phyloP scores from a whole-genome alignment of 1,140 invertebrate genomes.

The Brachionus manjavacas region DNA sequence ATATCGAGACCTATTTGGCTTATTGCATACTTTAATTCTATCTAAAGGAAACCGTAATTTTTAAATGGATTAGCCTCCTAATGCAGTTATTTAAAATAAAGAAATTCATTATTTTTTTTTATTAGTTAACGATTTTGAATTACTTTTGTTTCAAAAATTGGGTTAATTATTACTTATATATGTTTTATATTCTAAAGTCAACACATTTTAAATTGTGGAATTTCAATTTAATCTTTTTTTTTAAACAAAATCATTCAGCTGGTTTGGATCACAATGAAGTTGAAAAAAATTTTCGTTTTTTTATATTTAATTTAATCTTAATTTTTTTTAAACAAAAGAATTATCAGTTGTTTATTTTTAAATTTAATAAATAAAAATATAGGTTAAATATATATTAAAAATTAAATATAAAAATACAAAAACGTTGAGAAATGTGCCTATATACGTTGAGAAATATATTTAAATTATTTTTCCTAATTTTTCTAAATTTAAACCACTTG shows the following conservation, averaged over 20 bases:
- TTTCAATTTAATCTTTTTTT: background rate
- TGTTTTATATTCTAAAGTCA: background rate
- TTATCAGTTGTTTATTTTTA: no score
- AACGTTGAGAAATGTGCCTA: no score
- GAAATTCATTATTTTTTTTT: background rate
- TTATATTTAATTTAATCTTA: no score
- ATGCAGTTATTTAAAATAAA: background rate
- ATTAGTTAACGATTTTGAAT: background rate
- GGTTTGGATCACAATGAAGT: background rate
- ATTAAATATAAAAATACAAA: no score
- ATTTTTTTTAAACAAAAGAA: no score
- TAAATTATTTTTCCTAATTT: no score
- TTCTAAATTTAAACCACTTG: no score
- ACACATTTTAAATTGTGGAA: background rate
- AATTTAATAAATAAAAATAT: no score
- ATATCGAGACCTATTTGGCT: background rate
- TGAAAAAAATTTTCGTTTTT: no score
- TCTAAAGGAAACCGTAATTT: background rate
- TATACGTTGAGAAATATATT: no score
- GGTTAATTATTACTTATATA: background rate
- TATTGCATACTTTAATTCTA: slow-evolving; percentile 3
- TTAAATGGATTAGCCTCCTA: background rate
- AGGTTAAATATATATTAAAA: no score
- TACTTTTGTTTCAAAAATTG: background rate
- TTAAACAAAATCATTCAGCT: background rate